Base-by-base conservation (phyloP, 2,113 vertebrate species). In the Papio anubis region DNA sequence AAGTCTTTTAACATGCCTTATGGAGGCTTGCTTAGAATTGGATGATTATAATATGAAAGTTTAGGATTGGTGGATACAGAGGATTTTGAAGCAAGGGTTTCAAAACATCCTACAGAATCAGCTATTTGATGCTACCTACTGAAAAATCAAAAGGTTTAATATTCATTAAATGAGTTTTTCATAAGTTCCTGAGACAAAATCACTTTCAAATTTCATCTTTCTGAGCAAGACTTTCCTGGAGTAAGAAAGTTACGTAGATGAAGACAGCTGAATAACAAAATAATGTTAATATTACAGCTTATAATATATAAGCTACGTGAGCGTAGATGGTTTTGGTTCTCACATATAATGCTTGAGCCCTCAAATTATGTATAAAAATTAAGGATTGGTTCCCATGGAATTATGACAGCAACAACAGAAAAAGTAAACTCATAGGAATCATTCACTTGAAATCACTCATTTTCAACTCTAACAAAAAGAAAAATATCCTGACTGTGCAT, bases 341-440 rank as follows among this genome's bases (percentile, higher is more conserved):
- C 57, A 92, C 43, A 85, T 85, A 45, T 43, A 84, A 88, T 61
- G 27, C 48, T 61, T 89, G 78, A 75, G 72, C 17, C 70, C 84
- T 95, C 78, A 94, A 84, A 88, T 80, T 95, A 68, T 88, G 6
- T 55, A 45, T 81, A 76, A 89, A 59, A 95, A 80, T 80, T 95
- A 75, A 94, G 43, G n/a, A 70, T 43, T 87, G 23, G 32, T 57
- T 92, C 92, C 48, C 61, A 59, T 48, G 13, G 81, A 88, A 83
- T 76, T 83, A 73, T 79, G 57, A 90, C 17, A 90, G 66, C 20
- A 92, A 83, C 52, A 68, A n/a, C 6, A 64, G 38, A 80, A 38
- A 14, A 90, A 43, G 14, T 59, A 48, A 90, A 85, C 12, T 86
- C 30, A 79, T 43, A 87, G 45, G 25, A 95, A 93, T 59, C 79